Base-by-base conservation (phyloP, 2,888 invertebrate genomes). In the Callosobruchus maculatus region DNA sequence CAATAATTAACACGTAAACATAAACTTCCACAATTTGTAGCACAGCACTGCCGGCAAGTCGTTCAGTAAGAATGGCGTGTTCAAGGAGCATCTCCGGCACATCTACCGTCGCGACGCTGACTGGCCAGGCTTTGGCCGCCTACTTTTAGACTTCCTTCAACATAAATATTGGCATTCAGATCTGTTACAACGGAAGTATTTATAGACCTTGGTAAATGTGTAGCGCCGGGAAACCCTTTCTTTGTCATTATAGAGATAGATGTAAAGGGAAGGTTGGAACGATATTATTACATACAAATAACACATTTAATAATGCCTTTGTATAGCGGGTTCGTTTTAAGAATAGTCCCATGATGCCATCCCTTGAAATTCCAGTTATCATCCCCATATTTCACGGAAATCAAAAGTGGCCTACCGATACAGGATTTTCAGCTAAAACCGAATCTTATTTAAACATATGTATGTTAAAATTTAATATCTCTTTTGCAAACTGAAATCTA, bases 101-200 rank as follows among this genome's bases (percentile, higher is more conserved):
- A 7, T 26, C 26, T 67, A 74, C 74, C 77, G 74, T 74, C 76
- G 74, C 76, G 74, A 76, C 75, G 76, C 75, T 76, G 71, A 72
- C 72, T 70, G 22, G 75, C 75, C 76, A 49, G 49, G 49, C 49
- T 49, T 49, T 75, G 75, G 78, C 75, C 74, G 76, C 74, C 74
- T 74, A 75, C 76, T 73, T 73, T 76, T 73, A 75, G 73, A 73
- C 76, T 75, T 76, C 74, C 76, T 74, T 74, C 75, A 71, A 74
- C 76, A 74, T 77, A 76, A 77, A 76, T 76, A 77, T 76, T 78
- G 79, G 79, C 79, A 79, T 79, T 79, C 78, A 77, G 77, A 79
- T 79, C 77, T 78, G 73, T 76, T 76, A 79, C 79, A 79, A 74
- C 76, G 67, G 67, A 77, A 70, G 72, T 79, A 79, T 79, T 79